Base-by-base conservation (phyloP, 92 coral and sea anemone species). In the Ricordea florida region DNA sequence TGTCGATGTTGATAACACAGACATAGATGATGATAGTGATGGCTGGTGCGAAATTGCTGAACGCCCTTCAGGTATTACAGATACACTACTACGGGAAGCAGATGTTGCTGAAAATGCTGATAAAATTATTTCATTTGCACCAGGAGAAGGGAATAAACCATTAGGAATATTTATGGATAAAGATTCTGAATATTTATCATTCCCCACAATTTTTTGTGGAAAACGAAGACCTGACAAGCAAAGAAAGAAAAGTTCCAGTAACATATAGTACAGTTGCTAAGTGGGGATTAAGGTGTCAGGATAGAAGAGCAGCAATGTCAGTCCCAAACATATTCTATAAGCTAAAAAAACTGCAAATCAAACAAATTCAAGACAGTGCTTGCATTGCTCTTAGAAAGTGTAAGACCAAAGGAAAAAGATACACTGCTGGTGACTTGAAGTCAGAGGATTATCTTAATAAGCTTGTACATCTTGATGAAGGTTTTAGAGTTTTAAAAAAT, bases 81-180 rank as follows among this genome's bases (percentile, higher is more conserved):
- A n/a, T n/a, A n/a, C n/a, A n/a, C n/a, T n/a, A 85, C 10, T 13
- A n/a, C n/a, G n/a, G n/a, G n/a, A n/a, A n/a, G n/a, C n/a, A n/a
- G n/a, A n/a, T n/a, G n/a, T n/a, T n/a, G n/a, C n/a, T n/a, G n/a
- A n/a, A n/a, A n/a, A n/a, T n/a, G n/a, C n/a, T n/a, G n/a, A n/a
- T n/a, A n/a, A 65, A 10, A 70, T 85, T 15, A 0, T 68, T 13
- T 57, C 69, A 21, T 86, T 86, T 81, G 92, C 87, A 44, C 92
- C 92, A 52, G 87, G 92, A 0, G 80, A 81, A 47, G 84, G 84
- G 9, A 86, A 80, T 16, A n/a, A n/a, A n/a, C n/a, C n/a, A n/a
- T n/a, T n/a, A n/a, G n/a, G n/a, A n/a, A n/a, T n/a, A n/a, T n/a
- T n/a, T n/a, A n/a, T n/a, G n/a, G n/a, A n/a, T n/a, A n/a, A n/a